These are phyloP conservation scores for Netelia inedita DNA, from an alignment of 2,888 invertebrate species.

Conservation along the genomic window DNA sequence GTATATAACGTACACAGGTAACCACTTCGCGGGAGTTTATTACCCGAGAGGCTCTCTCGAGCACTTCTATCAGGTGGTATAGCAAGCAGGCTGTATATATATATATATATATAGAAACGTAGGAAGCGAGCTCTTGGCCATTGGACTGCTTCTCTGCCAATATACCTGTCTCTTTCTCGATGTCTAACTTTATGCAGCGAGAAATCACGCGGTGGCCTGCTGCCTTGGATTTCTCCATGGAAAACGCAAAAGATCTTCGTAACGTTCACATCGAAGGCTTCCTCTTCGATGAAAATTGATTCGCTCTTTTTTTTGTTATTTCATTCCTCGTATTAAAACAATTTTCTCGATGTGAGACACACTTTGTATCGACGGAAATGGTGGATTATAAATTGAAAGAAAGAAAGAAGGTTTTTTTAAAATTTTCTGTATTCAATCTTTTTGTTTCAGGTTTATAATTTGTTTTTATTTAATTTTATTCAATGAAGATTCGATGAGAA, in stretches of 20 bases:
- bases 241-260: slow-evolving; percentile 72
- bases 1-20: background rate
- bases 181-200: slow-evolving; percentile 64
- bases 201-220: slow-evolving; percentile 76
- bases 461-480: background rate
- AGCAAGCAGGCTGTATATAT: slow-evolving; percentile 23
- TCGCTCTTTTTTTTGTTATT: background rate
- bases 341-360: too few species aligned
- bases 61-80: slow-evolving; percentile 41
- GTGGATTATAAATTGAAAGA: too few species aligned
- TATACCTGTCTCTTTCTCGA: slow-evolving; percentile 10
- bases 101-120: slow-evolving; percentile 26
- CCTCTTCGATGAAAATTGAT: slow-evolving; percentile 42
- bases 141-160: slow-evolving; percentile 64
- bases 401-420: background rate
- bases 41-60: slow-evolving; percentile 43
- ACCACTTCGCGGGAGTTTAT: slow-evolving; percentile 58
- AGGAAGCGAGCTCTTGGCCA: slow-evolving; percentile 63
- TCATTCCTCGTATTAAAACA: background rate
- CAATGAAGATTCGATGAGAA: background rate
- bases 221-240: slow-evolving; percentile 77
- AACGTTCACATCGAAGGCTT: slow-evolving; percentile 50
- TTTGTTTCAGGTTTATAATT: background rate
- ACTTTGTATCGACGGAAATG: too few species aligned
- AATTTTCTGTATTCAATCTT: background rate